Base-by-base conservation (phyloP, 2,113 vertebrate species). In the Pontoporia blainvillei region DNA sequence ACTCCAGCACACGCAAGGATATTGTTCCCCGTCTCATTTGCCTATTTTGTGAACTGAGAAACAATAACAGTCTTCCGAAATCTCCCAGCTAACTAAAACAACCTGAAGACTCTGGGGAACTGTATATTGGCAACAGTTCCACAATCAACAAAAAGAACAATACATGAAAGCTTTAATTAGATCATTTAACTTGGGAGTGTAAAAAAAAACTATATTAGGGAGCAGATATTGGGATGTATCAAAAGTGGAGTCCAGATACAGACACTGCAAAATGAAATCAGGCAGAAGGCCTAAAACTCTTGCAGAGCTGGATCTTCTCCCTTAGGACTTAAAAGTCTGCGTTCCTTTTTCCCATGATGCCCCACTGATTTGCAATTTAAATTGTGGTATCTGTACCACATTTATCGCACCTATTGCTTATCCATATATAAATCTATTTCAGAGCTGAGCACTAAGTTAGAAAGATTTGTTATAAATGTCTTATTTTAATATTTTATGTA, bases 401-500 rank as follows among this genome's bases (percentile, higher is more conserved):
- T 98, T 97, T 96, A 97, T 98, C 94, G 90, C 94, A 98, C 97
- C 98, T 98, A 98, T 98, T 97, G 97, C 98, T 97, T 98, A 97
- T 97, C 97, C 92, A 44, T 94, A 96, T 97, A 98, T 98, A 98
- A 98, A 98, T 98, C 97, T 98, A 96, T 97, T 98, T 98, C 97
- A 98, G 97, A 97, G 97, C 96, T 91, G 49, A 97, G 94, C 97
- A 96, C 97, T 98, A 98, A 98, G 93, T 98, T 98, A 98, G 97
- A 96, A 97, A 98, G 97, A 98, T 98, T 98, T 98, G 98, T 98
- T 98, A 98, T 97, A 98, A 98, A 98, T 98, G 98, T 97, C 98
- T 98, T 98, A 98, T 98, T 98, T 98, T 98, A 98, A 98, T 98
- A 98, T 98, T 98, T 98, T 97, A 98, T 98, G 96, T 96, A 96